Evolutionary conservation across 2,797 vertebrate genomes (phyloP).

Genomic region (Hylomyscus alleni): DNA sequence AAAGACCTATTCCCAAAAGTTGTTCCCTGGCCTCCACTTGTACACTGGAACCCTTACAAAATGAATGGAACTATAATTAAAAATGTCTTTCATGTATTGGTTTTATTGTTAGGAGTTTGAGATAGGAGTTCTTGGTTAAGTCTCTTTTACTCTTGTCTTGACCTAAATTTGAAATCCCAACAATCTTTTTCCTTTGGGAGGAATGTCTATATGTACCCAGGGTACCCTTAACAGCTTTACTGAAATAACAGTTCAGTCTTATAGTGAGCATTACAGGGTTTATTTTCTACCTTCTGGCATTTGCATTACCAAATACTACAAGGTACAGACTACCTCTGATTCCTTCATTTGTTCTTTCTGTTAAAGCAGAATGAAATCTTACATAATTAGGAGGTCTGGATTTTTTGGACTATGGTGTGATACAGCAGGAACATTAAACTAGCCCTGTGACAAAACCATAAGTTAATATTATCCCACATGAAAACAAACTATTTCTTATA

Average conservation of each 20-base stretch:
- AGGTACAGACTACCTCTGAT: background rate
- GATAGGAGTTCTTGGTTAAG: background rate
- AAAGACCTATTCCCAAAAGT: background rate
- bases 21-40: background rate
- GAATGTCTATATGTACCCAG: background rate
- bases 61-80: background rate
- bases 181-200: conserved; percentile 7
- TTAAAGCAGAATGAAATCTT: background rate
- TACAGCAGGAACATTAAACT: conserved; percentile 19
- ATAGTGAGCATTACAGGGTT: background rate
- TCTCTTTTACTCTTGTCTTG: conserved; percentile 4
- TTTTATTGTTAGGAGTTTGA: conserved; percentile 52
- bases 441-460: conserved; percentile 11
- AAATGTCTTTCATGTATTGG: conserved; percentile 10
- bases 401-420: conserved; percentile 26
- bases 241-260: background rate
- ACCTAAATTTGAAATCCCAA: conserved; percentile 30
- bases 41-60: background rate
- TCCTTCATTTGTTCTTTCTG: conserved; percentile 42
- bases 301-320: background rate
- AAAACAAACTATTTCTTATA: conserved; percentile 17
- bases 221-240: background rate
- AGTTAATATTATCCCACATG: background rate
- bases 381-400: conserved; percentile 43
- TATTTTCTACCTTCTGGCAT: background rate